phyloP scores from a whole-genome alignment of 2,888 invertebrate genomes.

The Eretmocerus hayati region DNA sequence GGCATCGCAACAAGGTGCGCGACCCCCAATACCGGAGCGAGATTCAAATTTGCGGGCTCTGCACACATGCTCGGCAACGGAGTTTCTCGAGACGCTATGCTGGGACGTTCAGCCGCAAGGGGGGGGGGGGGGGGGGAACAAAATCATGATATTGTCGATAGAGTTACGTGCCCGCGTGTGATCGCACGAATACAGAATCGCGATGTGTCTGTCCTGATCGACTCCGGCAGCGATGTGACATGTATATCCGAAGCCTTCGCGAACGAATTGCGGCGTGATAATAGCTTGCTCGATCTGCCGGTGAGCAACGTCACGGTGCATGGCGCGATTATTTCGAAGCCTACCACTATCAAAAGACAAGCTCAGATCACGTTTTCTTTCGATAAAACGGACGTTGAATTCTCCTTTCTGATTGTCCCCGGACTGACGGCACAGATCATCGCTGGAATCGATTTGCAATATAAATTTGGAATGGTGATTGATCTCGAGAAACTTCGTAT shows the following conservation, averaged over 20 bases:
- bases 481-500: no score
- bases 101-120: slow-evolving; percentile 7
- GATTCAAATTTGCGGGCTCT: no score
- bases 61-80: no score
- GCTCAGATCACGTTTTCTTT: background rate
- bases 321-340: background rate
- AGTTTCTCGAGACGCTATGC: slow-evolving; percentile 5
- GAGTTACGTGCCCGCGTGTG: slow-evolving; percentile 3
- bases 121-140: no score
- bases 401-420: background rate
- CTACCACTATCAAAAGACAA: background rate
- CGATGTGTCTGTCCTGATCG: background rate
- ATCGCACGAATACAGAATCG: background rate
- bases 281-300: no score
- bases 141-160: background rate
- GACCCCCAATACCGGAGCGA: no score
- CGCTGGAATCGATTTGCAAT: no score
- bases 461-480: no score
- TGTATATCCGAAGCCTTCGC: slow-evolving; percentile 8
- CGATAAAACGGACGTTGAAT: background rate
- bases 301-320: background rate
- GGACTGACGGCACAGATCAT: slow-evolving; percentile 1
- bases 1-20: no score
- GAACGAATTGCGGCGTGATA: no score
- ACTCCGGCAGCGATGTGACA: slow-evolving; percentile 9